Evolutionary conservation across 2,797 vertebrate genomes (phyloP), one percentile per base, ranked within the genome.

Genomic region (Iguana delicatissima): DNA sequence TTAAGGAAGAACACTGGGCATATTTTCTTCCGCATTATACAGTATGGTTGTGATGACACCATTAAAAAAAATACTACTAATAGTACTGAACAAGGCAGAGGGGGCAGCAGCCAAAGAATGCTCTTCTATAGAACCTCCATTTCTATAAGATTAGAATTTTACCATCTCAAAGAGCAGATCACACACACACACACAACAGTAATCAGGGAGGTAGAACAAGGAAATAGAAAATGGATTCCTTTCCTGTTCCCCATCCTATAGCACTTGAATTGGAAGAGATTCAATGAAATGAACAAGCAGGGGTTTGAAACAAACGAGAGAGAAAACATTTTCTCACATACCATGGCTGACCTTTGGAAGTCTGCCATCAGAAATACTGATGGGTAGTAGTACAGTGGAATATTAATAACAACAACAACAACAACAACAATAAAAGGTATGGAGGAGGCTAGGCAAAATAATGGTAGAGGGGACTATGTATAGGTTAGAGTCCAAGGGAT

Each of bases 301-400:
- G 77, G 24, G 52, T 64, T 73, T 50, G 81, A 81, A 86, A 74
- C 77, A 90, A 86, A 74, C 77, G 73, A 81, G 67, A 86, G 89
- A 74, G 57, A 64, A 76, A 76, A 50, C 64, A 86, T 82, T 86
- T 86, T 62, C 69, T 82, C 69, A 62, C 16, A 85, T 67, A 79
- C 46, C 50, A 69, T n/a, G 62, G 20, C 14, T 82, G 79, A 74
- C 32, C 79, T 90, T 59, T 90, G 77, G 84, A 86, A 86, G 67
- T 86, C 38, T 86, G 89, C 77, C 79, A 81, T 52, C 38, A 29
- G 67, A 82, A 74, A 24, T 79, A 79, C 32, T 42, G 32, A 20
- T 79, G 46, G 59, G 73, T 24, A 85, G 79, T 59, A 67, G 46
- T n/a, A 35, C 14, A 29, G 52, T 10, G 35, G 64, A 86, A 62